Percentiles rank a stretch among this genome's conserved stretches.
Evolutionary conservation across 2,888 invertebrate species (phyloP).

Genomic region (Digitonthophagus gazella): DNA sequence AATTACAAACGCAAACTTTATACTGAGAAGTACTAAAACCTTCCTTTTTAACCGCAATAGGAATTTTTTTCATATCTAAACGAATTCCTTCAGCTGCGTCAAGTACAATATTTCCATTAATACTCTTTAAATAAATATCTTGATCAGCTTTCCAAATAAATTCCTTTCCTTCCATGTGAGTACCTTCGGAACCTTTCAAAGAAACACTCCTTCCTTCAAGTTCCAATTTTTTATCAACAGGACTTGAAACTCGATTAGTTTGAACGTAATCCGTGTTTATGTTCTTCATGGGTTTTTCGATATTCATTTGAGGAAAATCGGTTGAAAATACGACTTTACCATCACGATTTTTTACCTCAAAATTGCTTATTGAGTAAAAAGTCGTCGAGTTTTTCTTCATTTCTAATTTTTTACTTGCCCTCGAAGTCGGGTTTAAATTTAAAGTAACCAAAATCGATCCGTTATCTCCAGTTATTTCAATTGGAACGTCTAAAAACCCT

Average conservation of each 20-base stretch:
- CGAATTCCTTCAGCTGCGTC: constrained; percentile 69
- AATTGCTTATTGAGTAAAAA: constrained; percentile 65
- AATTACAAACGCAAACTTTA: constrained; percentile 89
- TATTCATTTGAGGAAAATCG: constrained; percentile 66
- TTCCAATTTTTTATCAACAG: constrained; percentile 64
- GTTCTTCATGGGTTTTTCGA: constrained; percentile 66
- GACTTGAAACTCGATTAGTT: constrained; percentile 71
- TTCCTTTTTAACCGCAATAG: constrained; percentile 58
- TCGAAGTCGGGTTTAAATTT: constrained; percentile 47
- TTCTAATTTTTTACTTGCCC: constrained; percentile 51
- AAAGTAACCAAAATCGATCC: constrained; percentile 46
- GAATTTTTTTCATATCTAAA: constrained; percentile 69
- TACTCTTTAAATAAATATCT: constrained; percentile 72
- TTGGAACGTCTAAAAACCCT: constrained; percentile 57
- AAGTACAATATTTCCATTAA: constrained; percentile 71
- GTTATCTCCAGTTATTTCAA: constrained; percentile 52
- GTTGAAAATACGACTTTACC: constrained; percentile 72
- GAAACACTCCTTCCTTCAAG: constrained; percentile 64
- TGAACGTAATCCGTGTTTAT: constrained; percentile 66
- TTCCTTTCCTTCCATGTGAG: constrained; percentile 68
- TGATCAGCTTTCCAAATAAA: constrained; percentile 76
- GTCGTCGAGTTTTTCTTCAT: constrained; percentile 68
- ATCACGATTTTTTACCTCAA: constrained; percentile 66
- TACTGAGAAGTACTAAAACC: constrained; percentile 61
- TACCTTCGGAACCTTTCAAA: constrained; percentile 78